phyloP scores from a whole-genome alignment of 1,140 invertebrate genomes.

The Protaetia brevitarsis region DNA sequence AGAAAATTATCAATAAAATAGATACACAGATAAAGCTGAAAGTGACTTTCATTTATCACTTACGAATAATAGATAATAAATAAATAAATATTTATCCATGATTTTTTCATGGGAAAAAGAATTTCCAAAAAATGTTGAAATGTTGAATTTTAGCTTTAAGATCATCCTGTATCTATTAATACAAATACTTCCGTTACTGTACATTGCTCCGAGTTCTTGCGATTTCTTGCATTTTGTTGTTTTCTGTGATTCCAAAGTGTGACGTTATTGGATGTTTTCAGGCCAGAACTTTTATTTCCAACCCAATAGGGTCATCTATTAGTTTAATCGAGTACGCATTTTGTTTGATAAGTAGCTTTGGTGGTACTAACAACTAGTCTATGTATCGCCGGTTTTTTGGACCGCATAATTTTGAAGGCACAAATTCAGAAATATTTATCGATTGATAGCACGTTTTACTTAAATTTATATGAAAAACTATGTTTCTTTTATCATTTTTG shows the following conservation, averaged over 20 bases:
- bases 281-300: constrained; percentile 2
- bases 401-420: background rate
- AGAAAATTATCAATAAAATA: too few relatives aligned
- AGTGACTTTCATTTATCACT: too few relatives aligned
- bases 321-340: constrained; percentile 2
- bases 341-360: background rate
- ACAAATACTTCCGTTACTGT: background rate
- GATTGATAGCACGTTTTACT: too few relatives aligned
- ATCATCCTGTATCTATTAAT: background rate
- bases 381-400: too few relatives aligned
- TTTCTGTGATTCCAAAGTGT: background rate
- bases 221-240: background rate
- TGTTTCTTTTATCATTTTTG: too few relatives aligned
- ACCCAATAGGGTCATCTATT: background rate
- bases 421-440: background rate
- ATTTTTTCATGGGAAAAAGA: too few relatives aligned
- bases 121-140: too few relatives aligned
- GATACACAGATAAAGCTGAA: too few relatives aligned
- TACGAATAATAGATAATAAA: too few relatives aligned
- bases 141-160: background rate
- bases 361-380: background rate
- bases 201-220: background rate
- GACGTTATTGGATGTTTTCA: constrained; percentile 7
- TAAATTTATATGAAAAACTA: too few relatives aligned
- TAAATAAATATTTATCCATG: too few relatives aligned